These are phyloP conservation scores for Myiozetetes cayanensis DNA, from an alignment of 2,113 vertebrate genomes.

Conservation along the genomic window DNA sequence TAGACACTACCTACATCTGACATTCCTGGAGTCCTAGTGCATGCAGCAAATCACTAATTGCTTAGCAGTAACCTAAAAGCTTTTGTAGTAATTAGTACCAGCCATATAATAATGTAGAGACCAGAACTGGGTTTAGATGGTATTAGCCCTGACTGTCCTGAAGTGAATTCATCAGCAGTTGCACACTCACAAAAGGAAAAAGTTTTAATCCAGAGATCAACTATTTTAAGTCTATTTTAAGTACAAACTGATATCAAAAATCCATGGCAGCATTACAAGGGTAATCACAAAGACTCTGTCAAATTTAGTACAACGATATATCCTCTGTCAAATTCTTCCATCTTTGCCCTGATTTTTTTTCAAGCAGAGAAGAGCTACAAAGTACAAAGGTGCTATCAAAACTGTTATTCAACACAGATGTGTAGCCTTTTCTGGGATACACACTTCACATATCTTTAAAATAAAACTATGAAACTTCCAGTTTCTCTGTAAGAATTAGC, in stretches of 20 bases:
- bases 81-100: neutral
- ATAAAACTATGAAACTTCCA: neutral
- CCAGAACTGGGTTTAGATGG: neutral
- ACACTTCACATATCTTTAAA: neutral
- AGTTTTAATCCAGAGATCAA: neutral
- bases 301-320: neutral
- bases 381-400: neutral
- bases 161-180: neutral
- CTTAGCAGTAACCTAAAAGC: neutral
- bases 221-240: neutral
- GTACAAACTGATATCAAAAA: neutral
- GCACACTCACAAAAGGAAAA: neutral
- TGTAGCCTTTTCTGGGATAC: neutral
- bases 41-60: neutral
- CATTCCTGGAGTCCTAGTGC: neutral
- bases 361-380: neutral
- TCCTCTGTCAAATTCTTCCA: neutral
- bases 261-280: fast-evolving
- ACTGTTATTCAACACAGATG: neutral
- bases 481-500: neutral
- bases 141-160: neutral
- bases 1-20: neutral
- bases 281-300: neutral
- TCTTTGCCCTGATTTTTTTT: neutral
- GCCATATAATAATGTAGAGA: neutral